Evolutionary conservation across 2,797 vertebrate genomes (phyloP).

Genomic region (Garrulus glandarius): DNA sequence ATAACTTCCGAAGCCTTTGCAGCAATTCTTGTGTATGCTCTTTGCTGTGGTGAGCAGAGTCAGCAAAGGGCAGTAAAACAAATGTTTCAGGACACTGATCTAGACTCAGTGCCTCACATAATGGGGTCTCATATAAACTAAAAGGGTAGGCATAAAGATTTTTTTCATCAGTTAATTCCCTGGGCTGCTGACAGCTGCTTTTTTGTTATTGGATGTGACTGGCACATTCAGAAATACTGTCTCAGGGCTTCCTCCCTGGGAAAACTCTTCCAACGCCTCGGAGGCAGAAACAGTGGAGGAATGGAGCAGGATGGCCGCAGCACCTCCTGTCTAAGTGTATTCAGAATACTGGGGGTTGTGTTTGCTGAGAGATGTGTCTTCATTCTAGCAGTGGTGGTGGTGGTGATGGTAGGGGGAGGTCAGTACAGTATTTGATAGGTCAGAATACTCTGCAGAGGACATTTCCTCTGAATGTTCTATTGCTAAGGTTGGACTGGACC

Average conservation of each 20-base stretch:
- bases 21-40: background rate
- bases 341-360: background rate
- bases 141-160: background rate
- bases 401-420: background rate
- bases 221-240: background rate
- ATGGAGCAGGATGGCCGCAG: background rate
- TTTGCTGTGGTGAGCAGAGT: background rate
- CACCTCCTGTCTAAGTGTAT: background rate
- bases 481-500: background rate
- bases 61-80: slow-evolving; percentile 15
- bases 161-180: slow-evolving; percentile 1
- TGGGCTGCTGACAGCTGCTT: background rate
- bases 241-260: background rate
- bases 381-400: background rate
- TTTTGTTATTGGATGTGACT: background rate
- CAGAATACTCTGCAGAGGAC: background rate
- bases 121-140: background rate
- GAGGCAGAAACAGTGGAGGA: background rate
- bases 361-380: background rate
- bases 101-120: background rate
- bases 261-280: fast-evolving
- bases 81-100: background rate
- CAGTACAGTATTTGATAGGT: background rate
- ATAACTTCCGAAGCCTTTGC: background rate
- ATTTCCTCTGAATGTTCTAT: background rate